Evolutionary conservation across 2,113 vertebrate genomes (phyloP).

Genomic region (Morone chrysops): DNA sequence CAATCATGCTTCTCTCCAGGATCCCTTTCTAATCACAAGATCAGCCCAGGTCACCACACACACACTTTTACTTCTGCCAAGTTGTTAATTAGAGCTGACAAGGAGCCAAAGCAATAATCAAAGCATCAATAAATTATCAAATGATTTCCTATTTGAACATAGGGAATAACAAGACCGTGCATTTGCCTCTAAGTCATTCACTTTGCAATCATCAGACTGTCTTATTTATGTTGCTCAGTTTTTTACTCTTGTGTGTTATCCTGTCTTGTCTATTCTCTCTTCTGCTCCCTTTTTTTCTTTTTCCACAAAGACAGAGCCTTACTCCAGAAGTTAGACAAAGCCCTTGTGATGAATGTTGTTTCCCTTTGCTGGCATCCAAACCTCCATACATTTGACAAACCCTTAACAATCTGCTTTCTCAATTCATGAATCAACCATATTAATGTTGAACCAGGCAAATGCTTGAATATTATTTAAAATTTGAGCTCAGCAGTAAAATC

Average conservation of each 20-base stretch:
- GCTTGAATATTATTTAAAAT: constrained; percentile 1
- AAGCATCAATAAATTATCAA: constrained; percentile 41
- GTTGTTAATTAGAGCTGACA: constrained; percentile 51
- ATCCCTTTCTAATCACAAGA: constrained; percentile 46
- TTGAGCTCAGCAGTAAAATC: neutral
- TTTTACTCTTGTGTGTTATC: neutral
- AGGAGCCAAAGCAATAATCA: constrained; percentile 29
- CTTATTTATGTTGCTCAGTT: constrained; percentile 19
- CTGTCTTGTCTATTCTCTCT: neutral
- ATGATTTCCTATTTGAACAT: constrained; percentile 13
- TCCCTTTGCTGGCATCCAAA: neutral
- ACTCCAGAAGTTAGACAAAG: neutral
- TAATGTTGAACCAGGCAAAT: neutral
- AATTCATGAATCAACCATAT: constrained; percentile 11
- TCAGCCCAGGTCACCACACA: constrained; percentile 37
- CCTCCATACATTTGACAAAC: neutral
- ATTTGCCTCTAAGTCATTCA: constrained; percentile 1
- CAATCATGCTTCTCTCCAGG: constrained; percentile 39
- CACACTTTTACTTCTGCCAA: constrained; percentile 40
- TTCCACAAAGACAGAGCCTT: neutral
- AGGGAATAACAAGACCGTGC: neutral
- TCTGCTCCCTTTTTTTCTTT: neutral
- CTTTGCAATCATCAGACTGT: neutral
- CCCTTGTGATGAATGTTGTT: neutral
- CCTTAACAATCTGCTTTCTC: constrained; percentile 2